Conservation (phyloP, 1,140 invertebrate species). For the Argopecten irradians region DNA sequence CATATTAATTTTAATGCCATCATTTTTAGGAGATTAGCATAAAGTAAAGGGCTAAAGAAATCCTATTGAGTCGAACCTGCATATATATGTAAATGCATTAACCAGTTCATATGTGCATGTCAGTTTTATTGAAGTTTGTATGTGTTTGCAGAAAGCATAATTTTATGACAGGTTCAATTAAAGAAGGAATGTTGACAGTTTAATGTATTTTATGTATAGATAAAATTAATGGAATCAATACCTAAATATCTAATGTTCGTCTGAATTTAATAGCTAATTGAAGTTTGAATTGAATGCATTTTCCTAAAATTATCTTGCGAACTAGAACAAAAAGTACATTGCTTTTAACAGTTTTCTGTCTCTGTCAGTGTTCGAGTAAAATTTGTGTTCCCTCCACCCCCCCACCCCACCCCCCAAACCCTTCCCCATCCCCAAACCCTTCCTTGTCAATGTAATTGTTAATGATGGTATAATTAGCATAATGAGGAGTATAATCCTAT, state of each 20-base stretch:
- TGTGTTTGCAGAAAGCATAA: neutral
- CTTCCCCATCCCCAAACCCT: no score
- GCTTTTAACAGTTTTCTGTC: no score
- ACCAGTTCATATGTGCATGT: neutral
- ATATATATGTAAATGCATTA: no score
- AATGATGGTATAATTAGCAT: no score
- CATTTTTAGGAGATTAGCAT: neutral
- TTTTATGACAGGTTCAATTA: neutral
- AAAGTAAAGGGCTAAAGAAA: neutral
- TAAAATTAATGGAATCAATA: neutral
- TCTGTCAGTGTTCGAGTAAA: no score
- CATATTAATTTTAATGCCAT: slow-evolving; percentile 10
- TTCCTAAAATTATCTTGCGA: no score
- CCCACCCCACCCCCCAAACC: no score
- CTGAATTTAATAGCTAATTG: neutral
- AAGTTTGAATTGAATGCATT: no score
- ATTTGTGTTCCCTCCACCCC: no score
- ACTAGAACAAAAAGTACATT: no score
- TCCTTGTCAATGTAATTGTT: no score
- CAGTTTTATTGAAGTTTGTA: neutral
- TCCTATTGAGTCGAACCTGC: neutral
- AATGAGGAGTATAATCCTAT: no score
- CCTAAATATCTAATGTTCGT: neutral
- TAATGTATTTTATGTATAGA: neutral
- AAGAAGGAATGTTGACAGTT: neutral